Percentiles rank a stretch among this genome's conserved stretches.
Evolutionary conservation across 2,797 vertebrate species (phyloP).

Genomic region (Morelia viridis): DNA sequence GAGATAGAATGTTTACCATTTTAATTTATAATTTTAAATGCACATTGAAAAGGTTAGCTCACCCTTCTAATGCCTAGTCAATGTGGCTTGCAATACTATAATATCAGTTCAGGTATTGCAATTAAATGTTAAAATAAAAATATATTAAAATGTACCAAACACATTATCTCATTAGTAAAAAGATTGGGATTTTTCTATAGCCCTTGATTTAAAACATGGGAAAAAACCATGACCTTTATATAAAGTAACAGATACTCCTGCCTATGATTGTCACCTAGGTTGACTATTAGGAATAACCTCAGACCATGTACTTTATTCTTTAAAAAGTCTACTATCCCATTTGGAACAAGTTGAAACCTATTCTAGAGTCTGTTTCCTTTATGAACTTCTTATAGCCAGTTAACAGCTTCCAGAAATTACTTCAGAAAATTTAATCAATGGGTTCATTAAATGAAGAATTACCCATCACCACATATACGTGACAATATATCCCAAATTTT

Average conservation of each 20-base stretch:
- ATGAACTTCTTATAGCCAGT: not conserved
- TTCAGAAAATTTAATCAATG: not conserved
- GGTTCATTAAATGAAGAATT: not conserved
- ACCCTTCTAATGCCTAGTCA: not conserved
- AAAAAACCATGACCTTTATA: not conserved
- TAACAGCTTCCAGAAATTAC: not conserved
- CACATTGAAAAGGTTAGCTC: not conserved
- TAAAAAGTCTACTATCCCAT: not conserved
- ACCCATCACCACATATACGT: not conserved
- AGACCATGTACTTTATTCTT: not conserved
- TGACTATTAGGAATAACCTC: too few relatives aligned
- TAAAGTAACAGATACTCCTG: not conserved
- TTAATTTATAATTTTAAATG: not conserved
- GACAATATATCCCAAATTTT: not conserved
- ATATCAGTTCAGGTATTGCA: not conserved
- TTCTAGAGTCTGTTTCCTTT: not conserved
- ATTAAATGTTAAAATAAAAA: not conserved
- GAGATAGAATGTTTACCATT: not conserved
- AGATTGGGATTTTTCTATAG: not conserved
- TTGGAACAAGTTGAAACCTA: not conserved
- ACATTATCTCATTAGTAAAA: not conserved
- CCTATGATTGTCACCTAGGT: not conserved
- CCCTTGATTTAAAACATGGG: not conserved
- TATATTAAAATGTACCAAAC: not conserved
- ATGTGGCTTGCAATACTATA: not conserved